phyloP scores from a whole-genome alignment of 1,140 invertebrate genomes.

The Cydia splendana region DNA sequence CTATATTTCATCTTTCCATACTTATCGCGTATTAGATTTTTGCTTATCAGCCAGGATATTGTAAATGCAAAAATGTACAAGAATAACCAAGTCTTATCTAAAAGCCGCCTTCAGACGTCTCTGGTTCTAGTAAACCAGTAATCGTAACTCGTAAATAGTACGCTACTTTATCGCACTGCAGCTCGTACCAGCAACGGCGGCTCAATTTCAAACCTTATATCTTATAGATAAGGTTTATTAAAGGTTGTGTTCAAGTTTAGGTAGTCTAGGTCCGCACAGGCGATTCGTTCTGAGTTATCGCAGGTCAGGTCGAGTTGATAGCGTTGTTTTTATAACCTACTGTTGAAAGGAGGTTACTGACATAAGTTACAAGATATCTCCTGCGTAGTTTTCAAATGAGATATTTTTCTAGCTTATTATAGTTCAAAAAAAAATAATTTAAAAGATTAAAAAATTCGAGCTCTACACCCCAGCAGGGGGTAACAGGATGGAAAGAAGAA shows the following conservation, averaged over 20 bases:
- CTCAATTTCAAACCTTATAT: not conserved
- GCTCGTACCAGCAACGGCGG: not conserved
- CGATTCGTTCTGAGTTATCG: constrained; percentile 15
- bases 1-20: not conserved
- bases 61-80: constrained; percentile 4
- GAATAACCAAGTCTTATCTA: not conserved
- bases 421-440: too few species aligned
- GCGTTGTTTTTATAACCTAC: constrained; percentile 28
- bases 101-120: not conserved
- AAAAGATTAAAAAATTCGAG: too few species aligned
- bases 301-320: constrained; percentile 23
- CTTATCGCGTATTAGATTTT: not conserved
- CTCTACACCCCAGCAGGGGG: too few species aligned
- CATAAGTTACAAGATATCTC: not conserved
- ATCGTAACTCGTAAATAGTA: constrained; percentile 19
- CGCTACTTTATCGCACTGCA: constrained; percentile 10
- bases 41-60: not conserved
- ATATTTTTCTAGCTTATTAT: too few species aligned
- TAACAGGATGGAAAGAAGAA: too few species aligned
- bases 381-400: not conserved
- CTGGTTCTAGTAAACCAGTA: constrained; percentile 5
- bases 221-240: not conserved
- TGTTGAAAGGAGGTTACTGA: constrained; percentile 13
- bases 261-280: constrained; percentile 18
- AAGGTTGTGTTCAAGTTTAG: not conserved